These are phyloP conservation scores for Nerophis lumbriciformis DNA, from an alignment of 2,113 vertebrate species.

Conservation along the genomic window DNA sequence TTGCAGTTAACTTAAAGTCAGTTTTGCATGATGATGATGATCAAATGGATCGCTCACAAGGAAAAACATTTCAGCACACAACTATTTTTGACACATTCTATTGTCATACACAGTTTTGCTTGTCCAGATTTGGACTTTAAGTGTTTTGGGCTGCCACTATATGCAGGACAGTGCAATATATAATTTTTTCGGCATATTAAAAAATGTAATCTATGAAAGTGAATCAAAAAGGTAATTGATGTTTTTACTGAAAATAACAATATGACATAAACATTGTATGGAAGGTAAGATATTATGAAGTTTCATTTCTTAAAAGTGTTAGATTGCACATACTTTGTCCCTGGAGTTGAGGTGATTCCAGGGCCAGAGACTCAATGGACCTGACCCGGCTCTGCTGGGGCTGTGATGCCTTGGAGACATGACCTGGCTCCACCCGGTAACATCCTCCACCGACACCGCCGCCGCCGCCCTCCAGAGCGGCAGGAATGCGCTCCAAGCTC, in stretches of 20 bases:
- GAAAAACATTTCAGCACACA: background rate
- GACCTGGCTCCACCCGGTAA: conserved; percentile 47
- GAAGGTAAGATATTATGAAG: too few species aligned
- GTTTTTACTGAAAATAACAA: background rate
- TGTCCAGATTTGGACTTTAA: too few species aligned
- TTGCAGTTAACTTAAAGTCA: conserved; percentile 14
- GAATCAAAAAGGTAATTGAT: background rate
- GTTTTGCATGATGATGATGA: conserved; percentile 13
- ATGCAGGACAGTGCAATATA: too few species aligned
- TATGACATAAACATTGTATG: too few species aligned
- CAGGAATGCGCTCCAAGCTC: conserved; percentile 55
- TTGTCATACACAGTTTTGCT: too few species aligned
- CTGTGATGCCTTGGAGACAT: conserved; percentile 35
- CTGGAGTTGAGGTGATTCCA: conserved; percentile 61
- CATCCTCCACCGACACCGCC: conserved; percentile 5
- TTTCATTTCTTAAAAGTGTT: background rate
- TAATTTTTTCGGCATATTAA: too few species aligned
- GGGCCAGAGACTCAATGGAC: conserved; percentile 66
- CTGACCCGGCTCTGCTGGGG: conserved; percentile 53
- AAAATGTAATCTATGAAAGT: too few species aligned
- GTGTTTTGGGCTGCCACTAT: too few species aligned
- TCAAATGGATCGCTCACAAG: background rate
- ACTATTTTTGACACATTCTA: too few species aligned
- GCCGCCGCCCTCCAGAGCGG: conserved; percentile 27
- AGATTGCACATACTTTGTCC: conserved; percentile 47